Conservation (phyloP, 2,888 invertebrate genomes). For the Anthophora plumipes region DNA sequence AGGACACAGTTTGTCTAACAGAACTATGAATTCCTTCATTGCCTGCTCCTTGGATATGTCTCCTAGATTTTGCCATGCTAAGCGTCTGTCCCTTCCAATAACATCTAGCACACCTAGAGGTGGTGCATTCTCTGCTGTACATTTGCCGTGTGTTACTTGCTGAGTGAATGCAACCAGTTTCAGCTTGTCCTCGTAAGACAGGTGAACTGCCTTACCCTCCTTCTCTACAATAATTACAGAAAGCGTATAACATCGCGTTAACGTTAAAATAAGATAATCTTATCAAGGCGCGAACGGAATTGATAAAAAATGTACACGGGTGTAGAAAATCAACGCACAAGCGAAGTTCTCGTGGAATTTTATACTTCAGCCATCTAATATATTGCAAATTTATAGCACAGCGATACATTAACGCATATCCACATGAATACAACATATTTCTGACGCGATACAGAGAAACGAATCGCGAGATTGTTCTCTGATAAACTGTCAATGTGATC, state of each 20-base stretch:
- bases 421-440: not conserved
- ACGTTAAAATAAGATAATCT: not conserved
- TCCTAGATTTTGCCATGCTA: conserved; percentile 97
- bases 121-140: conserved; percentile 89
- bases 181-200: conserved; percentile 97
- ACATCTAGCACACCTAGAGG: conserved; percentile 97
- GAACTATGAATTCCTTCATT: conserved; percentile 96
- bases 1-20: conserved; percentile 94
- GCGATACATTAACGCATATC: not conserved
- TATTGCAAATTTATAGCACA: not conserved
- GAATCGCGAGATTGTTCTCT: conserved; percentile 30
- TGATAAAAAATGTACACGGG: not conserved
- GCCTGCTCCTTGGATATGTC: conserved; percentile 94
- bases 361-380: not conserved
- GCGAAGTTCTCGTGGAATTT: conserved; percentile 1
- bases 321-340: conserved; percentile 3
- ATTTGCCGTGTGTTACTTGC: conserved; percentile 94
- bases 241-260: not conserved
- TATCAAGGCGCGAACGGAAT: not conserved
- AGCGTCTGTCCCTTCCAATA: conserved; percentile 95
- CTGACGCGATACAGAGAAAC: not conserved
- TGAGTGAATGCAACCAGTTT: conserved; percentile 96
- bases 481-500: conserved; percentile 40
- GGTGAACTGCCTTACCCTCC: conserved; percentile 97
- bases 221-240: conserved; percentile 90